phyloP scores from a whole-genome alignment of 1,140 invertebrate species.

The Drosophila burlai region DNA sequence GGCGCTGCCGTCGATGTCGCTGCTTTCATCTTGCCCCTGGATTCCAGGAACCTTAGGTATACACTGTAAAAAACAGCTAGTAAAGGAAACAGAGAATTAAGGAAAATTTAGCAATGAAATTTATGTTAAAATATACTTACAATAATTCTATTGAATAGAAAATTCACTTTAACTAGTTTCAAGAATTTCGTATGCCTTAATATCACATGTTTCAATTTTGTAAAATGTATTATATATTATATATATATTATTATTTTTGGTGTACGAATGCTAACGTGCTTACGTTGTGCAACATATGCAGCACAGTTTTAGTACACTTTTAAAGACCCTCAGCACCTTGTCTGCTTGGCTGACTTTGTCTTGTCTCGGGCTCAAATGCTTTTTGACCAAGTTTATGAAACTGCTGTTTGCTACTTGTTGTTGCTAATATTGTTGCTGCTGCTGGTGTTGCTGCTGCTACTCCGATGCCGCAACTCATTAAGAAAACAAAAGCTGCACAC shows the following conservation, averaged over 20 bases:
- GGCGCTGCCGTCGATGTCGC: conserved; percentile 29
- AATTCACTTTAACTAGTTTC: too few relatives aligned
- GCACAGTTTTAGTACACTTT: conserved; percentile 56
- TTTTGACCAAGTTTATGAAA: conserved; percentile 78
- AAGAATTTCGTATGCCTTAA: background rate
- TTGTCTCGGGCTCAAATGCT: conserved; percentile 67
- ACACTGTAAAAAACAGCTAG: background rate
- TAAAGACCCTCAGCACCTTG: conserved; percentile 24
- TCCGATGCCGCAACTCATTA: conserved; percentile 69
- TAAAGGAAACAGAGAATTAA: too few relatives aligned
- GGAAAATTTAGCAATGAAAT: background rate
- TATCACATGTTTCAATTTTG: too few relatives aligned
- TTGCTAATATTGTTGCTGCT: background rate
- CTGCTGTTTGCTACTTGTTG: conserved; percentile 56
- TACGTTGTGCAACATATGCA: conserved; percentile 70
- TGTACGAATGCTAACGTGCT: conserved; percentile 49
- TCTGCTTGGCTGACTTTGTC: conserved; percentile 34
- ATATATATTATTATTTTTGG: background rate
- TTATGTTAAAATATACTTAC: background rate
- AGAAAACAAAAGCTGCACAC: conserved; percentile 72
- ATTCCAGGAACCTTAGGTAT: background rate
- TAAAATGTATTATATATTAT: too few relatives aligned
- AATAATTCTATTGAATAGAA: background rate
- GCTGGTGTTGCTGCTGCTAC: conserved; percentile 11
- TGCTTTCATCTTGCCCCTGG: conserved; percentile 20